Percentiles rank a stretch among this genome's conserved stretches.
Evolutionary conservation across 2,113 vertebrate genomes (phyloP).

Genomic region (Peromyscus maniculatus): DNA sequence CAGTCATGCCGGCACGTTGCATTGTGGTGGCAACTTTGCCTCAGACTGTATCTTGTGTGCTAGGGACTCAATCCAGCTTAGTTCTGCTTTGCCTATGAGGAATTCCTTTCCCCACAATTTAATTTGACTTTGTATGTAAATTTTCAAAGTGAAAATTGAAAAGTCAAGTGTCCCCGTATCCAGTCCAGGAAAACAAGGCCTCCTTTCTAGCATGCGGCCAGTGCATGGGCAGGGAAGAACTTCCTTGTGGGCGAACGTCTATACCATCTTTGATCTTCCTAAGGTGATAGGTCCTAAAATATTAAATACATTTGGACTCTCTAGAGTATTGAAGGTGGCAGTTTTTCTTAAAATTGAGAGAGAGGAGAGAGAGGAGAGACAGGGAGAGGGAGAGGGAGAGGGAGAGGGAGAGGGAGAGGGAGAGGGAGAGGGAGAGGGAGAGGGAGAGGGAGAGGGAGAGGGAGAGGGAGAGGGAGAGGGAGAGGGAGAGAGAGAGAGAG

Average conservation of each 20-base stretch:
- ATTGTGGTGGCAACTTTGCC: neutral
- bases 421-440: too few relatives aligned
- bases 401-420: neutral
- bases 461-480: too few relatives aligned
- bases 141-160: neutral
- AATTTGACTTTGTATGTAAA: neutral
- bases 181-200: neutral
- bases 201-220: neutral
- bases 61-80: neutral
- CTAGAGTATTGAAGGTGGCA: conserved; percentile 22
- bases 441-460: neutral
- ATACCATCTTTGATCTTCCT: neutral
- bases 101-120: conserved; percentile 17
- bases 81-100: neutral
- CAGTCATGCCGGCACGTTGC: neutral
- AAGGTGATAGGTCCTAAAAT: conserved; percentile 12
- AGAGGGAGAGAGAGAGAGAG: fast-evolving
- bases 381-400: neutral
- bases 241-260: neutral
- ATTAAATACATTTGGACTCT: neutral
- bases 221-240: neutral
- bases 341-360: neutral
- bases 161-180: neutral
- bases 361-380: neutral
- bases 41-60: neutral